Base-by-base conservation (phyloP, 2,888 invertebrate species). In the Archaeoteleia sp. region DNA sequence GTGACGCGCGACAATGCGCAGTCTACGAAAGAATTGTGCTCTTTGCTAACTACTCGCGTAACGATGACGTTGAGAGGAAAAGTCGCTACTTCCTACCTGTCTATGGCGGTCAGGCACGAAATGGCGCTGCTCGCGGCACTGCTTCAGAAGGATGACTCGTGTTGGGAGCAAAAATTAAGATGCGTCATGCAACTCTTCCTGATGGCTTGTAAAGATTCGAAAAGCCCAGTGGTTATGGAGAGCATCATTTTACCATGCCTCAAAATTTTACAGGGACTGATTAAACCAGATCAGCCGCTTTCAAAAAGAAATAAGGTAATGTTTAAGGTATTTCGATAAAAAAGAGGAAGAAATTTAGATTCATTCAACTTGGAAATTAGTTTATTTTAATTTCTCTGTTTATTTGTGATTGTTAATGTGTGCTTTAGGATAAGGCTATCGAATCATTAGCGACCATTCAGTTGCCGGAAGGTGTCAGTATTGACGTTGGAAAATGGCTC, bases 141-240 rank as follows among this genome's bases (percentile, higher is more conserved):
- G 37, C 92, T 97, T 1, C 94, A 95, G 75, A 95, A 95, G 73
- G 95, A 97, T 79, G 98, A 98, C 83, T 91, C 93, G 1, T 97
- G 96, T 82, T 98, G 98, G 98, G 97, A 98, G 83, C 91, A 93
- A 67, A 93, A 97, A 78, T 87, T 98, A 0, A 90, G 94, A 39
- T 93, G 94, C 81, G 93, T 97, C 66, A 93, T 97, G 87, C 92
- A 92, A 72, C 87, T 97, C 48, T 97, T 97, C 87, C 88, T 95
- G 53, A 89, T 91, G 86, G 93, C 93, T 2, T 92, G 92, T 72
- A 88, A 90, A 51, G 89, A 91, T 84, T 91, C 93, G 0, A 91
- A 92, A 66, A 95, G 93, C 77, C 94, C 95, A 0, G 92, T 94
- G 46, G 95, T 97, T 0, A 91, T 95, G 88, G 95, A 96, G 80